Conservation (phyloP, 2,888 invertebrate genomes). For the Heteromurus nitidus region DNA sequence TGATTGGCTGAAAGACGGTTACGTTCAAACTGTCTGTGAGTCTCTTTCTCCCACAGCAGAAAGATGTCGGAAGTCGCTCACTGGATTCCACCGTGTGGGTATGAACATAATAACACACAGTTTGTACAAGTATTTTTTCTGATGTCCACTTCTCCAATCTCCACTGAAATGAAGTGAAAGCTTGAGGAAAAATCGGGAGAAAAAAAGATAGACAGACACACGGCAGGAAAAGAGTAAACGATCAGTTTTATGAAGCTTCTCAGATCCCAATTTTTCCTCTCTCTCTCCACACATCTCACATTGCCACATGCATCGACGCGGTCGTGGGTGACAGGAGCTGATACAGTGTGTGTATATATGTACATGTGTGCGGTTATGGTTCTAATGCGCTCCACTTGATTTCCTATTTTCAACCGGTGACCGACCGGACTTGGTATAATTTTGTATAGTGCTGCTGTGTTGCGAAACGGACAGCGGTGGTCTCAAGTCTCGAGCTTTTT, state of each 20-base stretch:
- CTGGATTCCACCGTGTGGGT: neutral
- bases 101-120: neutral
- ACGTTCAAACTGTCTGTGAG: neutral
- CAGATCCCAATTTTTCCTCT: conserved; percentile 17
- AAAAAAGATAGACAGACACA: neutral
- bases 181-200: conserved; percentile 5
- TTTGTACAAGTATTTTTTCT: conserved; percentile 38
- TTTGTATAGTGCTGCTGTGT: neutral
- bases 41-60: neutral
- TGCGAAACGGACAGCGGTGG: too few relatives aligned
- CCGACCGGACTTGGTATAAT: too few relatives aligned
- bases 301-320: neutral
- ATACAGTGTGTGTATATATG: conserved; percentile 19
- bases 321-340: conserved; percentile 23
- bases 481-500: too few relatives aligned
- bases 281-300: neutral
- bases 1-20: conserved; percentile 40
- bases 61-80: too few relatives aligned
- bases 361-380: neutral
- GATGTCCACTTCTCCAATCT: conserved; percentile 42
- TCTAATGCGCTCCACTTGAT: neutral
- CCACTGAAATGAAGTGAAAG: conserved; percentile 50
- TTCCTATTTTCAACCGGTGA: conserved; percentile 6
- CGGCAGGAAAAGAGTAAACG: neutral
- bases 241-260: conserved; percentile 51